Base-by-base conservation (phyloP, 2,113 vertebrate genomes). In the Motacilla alba region DNA sequence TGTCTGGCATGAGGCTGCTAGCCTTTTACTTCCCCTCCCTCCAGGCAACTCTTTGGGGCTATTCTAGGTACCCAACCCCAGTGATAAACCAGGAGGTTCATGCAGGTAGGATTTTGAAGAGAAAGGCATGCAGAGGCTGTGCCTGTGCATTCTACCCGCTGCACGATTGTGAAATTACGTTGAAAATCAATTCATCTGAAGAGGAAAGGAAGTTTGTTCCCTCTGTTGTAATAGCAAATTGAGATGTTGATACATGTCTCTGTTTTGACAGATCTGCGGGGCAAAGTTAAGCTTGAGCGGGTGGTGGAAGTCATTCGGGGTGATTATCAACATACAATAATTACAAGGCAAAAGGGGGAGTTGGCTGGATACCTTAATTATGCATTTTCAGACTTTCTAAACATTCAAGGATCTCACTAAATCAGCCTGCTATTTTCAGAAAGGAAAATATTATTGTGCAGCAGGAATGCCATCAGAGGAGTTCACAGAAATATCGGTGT, bases 251-350 rank as follows among this genome's bases (percentile, higher is more conserved):
- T 96, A 33, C 28, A 37, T 20, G n/a, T 91, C 69, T 92, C 86
- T 96, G 91, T 97, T 97, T 96, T 96, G 96, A 97, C 96, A 97
- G 92, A 90, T 82, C 52, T 53, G 67, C 4, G 5, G 95, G 96
- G 95, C 93, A 97, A 96, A 97, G 97, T 95, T 91, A 97, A 96
- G 86, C 90, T 74, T 85, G 92, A 97, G 97, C 91, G 67, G 96
- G 97, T 70, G 90, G 94, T 33, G 50, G 75, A 96, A 97, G 96
- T 89, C 93, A 91, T 80, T 85, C 2, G 7, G 85, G 93, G 94
- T 89, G 91, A 95, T 95, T 93, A 97, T 76, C 83, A 92, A 87
- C 81, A 86, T 82, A 84, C 86, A 94, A 63, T 96, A 97, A 97
- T 97, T 94, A 96, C 76, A 94, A 94, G 86, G 86, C 92, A 97